Base-by-base conservation (phyloP, 1,140 invertebrate genomes). In the Drosophila grimshawi region DNA sequence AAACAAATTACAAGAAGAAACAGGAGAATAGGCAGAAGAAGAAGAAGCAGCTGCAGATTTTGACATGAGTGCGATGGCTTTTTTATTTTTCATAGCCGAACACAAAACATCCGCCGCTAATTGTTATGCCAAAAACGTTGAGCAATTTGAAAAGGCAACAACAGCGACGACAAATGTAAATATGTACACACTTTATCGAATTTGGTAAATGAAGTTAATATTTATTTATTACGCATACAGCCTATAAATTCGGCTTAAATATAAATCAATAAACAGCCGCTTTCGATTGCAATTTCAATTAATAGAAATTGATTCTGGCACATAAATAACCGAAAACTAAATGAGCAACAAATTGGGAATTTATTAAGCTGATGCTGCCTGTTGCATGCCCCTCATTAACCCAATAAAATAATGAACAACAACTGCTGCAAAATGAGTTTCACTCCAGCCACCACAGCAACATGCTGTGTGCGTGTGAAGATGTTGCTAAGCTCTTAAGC, bases 111-210 rank as follows among this genome's bases (percentile, higher is more conserved):
- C 68, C 71, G 79, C 46, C 41, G 68, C 53, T 81, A 75, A 81
- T 89, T 89, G 65, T 75, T 72, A 89, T 89, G 86, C 85, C 71
- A 74, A 79, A 81, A 81, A 52, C 78, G 81, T 90, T 70, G 61
- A 30, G 30, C 60, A 80, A 69, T 62, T 78, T 75, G 46, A 59
- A 61, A 52, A 74, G 77, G 53, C 33, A 57, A 46, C 48, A 66
- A 37, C 70, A 63, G 2, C 10, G 5, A 29, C 11, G 27, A 46
- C 33, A 46, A 27, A 32, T 48, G 32, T 35, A 32, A 10, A 5
- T 35, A 35, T 61, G 33, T 49, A 33, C 43, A 27, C 35, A 52
- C n/a, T n/a, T n/a, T 53, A 64, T 30, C 6, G 32, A 43, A 63
- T 33, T 57, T 71, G 53, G 45, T 72, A 41, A 52, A 60, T 35